Conservation (phyloP, 2,113 vertebrate genomes). For the Vulpes lagopus region DNA sequence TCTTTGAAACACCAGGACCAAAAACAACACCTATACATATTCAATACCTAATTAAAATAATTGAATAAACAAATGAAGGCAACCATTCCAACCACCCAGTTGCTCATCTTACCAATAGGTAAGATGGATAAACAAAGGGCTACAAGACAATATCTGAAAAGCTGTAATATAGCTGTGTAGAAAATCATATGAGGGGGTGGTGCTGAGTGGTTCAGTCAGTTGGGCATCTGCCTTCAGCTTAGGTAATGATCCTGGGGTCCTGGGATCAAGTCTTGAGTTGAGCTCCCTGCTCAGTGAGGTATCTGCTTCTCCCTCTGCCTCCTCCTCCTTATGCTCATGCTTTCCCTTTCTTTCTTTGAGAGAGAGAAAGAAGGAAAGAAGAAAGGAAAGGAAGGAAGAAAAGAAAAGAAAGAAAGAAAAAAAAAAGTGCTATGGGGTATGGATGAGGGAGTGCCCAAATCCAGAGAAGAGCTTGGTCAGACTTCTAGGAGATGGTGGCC, state of each 20-base stretch:
- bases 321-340: no score
- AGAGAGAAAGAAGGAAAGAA: no score
- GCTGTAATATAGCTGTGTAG: not conserved
- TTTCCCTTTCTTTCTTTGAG: no score
- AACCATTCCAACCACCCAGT: not conserved
- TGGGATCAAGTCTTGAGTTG: no score
- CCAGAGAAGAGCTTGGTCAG: not conserved
- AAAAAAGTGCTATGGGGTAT: not conserved
- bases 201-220: no score
- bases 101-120: not conserved
- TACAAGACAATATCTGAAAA: not conserved
- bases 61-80: not conserved
- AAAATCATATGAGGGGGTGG: not conserved
- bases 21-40: not conserved
- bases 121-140: not conserved
- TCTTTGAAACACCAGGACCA: not conserved
- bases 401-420: no score
- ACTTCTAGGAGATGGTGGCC: not conserved
- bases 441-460: not conserved
- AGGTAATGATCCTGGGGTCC: no score
- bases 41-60: slow-evolving; percentile 19
- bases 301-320: no score
- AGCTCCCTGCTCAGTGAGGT: no score
- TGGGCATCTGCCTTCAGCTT: no score
- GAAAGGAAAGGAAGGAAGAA: no score